Evolutionary conservation across 2,888 invertebrate species (phyloP).

Genomic region (Drosophila engyochracea): DNA sequence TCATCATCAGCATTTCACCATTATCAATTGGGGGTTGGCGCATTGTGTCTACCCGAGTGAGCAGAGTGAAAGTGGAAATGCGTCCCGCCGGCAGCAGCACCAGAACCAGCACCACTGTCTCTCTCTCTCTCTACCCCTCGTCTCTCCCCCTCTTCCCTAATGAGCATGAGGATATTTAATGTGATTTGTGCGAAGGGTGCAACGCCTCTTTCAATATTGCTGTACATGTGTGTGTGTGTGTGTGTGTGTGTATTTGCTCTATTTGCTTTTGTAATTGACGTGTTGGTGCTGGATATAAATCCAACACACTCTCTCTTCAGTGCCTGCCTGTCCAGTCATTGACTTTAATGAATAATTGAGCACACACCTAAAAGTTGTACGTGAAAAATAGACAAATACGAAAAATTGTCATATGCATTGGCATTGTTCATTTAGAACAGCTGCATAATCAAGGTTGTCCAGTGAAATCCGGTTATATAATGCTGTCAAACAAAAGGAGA

Average conservation of each 20-base stretch:
- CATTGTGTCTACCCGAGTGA: constrained; percentile 39
- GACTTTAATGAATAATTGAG: constrained; percentile 72
- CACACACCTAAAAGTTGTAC: constrained; percentile 48
- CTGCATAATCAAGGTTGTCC: constrained; percentile 32
- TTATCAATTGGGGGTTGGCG: constrained; percentile 58
- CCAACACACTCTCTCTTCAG: constrained; percentile 31
- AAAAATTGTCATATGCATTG: constrained; percentile 28
- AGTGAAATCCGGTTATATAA: neutral
- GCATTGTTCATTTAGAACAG: constrained; percentile 27
- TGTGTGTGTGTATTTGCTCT: constrained; percentile 43
- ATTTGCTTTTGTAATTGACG: constrained; percentile 76
- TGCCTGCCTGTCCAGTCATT: constrained; percentile 53
- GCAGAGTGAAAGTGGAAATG: constrained; percentile 65
- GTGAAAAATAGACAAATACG: constrained; percentile 32
- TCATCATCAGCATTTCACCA: constrained; percentile 8
- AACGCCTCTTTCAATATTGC: constrained; percentile 46
- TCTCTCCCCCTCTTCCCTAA: constrained; percentile 56
- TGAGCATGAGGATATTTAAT: constrained; percentile 79
- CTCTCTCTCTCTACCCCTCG: neutral
- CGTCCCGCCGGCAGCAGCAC: constrained; percentile 12
- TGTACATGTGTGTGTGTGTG: constrained; percentile 25
- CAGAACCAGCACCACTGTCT: constrained; percentile 44
- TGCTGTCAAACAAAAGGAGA: neutral
- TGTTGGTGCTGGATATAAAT: constrained; percentile 51
- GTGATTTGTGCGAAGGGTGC: constrained; percentile 76